Conservation (phyloP, 2,888 invertebrate genomes). For the Eupithecia exiguata region DNA sequence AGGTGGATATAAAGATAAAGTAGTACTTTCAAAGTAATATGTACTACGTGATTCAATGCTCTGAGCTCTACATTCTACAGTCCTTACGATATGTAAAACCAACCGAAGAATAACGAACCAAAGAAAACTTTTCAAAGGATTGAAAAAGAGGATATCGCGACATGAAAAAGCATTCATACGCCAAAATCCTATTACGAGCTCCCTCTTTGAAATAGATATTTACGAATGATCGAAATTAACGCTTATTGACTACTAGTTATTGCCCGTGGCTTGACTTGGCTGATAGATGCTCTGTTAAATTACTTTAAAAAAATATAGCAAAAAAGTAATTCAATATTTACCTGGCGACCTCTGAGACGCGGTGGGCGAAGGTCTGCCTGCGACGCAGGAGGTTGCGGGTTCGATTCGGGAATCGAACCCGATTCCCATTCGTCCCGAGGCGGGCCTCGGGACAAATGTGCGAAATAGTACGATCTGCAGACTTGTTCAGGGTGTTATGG, state of each 20-base stretch:
- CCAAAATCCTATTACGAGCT: constrained; percentile 47
- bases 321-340: no score
- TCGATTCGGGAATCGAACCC: no score
- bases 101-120: constrained; percentile 3
- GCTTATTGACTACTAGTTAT: constrained; percentile 31
- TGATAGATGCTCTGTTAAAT: background rate
- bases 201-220: constrained; percentile 45
- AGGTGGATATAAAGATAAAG: no score
- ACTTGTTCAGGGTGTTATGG: no score
- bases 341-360: no score
- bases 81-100: background rate
- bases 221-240: constrained; percentile 37
- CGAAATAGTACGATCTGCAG: no score
- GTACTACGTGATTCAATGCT: background rate
- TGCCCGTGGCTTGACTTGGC: background rate
- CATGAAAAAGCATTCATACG: constrained; percentile 43
- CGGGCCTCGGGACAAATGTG: no score
- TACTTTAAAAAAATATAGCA: no score
- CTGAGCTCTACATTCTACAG: background rate
- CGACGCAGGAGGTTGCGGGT: no score
- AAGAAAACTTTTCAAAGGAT: constrained; percentile 36
- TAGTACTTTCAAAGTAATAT: background rate
- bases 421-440: no score
- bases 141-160: constrained; percentile 43
- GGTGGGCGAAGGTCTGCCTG: no score